Base-by-base conservation (phyloP, 1,140 invertebrate genomes). In the Coenobita brevimanus region DNA sequence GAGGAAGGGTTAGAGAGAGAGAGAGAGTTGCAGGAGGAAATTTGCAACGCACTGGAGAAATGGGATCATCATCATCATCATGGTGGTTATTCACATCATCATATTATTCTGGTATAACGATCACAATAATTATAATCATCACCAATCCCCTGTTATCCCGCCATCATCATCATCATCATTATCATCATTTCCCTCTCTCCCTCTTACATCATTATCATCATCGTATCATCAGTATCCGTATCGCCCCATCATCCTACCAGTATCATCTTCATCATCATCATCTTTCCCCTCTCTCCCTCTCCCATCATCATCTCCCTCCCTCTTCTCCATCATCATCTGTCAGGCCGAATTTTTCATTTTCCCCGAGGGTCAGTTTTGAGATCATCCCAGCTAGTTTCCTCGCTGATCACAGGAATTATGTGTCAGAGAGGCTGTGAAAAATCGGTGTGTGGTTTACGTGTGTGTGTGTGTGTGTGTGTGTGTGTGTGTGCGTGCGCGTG, bases 351-450 rank as follows among this genome's bases (percentile, higher is more conserved):
- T 75, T 75, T 75, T 57, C 82, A 84, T 75, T 75, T 36, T 38
- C 24, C 33, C 33, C n/a, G 79, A 64, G 24, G 62, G 79, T 67
- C 13, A 69, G 67, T 50, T 50, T 50, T 50, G 73, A 76, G 73
- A 50, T 41, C 33, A 43, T 76, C 15, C 27, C 36, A 46, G 38
- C 27, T 46, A 43, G 41, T 76, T 76, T n/a, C n/a, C n/a, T n/a
- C n/a, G n/a, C n/a, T 13, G 27, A 54, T 50, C 46, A 54, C 41
- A 67, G 81, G 67, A 71, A 82, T 82, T 82, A 82, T 67, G 62
- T 82, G 81, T 82, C 81, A 54, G 81, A 8, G 24, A 0, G 41
- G 6, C n/a, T 21, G 62, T 82, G 81, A 82, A 82, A 82, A 82
- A 82, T 82, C n/a, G 81, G 15, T 41, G 24, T 30, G 36, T 30